These are phyloP conservation scores for Yponomeuta plumbellus DNA, from an alignment of 2,888 invertebrate species.

Conservation along the genomic window DNA sequence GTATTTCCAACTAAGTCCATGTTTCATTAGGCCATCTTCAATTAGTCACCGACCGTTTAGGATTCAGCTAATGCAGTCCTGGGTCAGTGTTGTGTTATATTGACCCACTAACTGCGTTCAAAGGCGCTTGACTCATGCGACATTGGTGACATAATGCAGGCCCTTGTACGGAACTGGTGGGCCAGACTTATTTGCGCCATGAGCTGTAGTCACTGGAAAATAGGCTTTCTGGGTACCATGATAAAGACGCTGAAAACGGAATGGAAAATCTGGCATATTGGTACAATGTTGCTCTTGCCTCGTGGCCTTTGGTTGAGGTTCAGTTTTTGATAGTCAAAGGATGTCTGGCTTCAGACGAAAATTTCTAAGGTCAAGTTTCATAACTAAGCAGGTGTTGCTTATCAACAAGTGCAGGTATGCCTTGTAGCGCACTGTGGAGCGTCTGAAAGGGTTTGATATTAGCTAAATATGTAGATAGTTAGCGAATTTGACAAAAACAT, in stretches of 20 bases:
- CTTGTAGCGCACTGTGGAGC: too few species aligned
- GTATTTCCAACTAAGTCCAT: constrained; percentile 10
- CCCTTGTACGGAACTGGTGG: constrained; percentile 20
- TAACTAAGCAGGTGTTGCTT: not conserved
- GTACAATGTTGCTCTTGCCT: constrained; percentile 25
- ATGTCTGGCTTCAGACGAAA: not conserved
- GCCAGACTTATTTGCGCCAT: not conserved
- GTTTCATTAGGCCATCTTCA: constrained; percentile 6
- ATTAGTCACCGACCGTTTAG: constrained; percentile 16
- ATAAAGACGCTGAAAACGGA: not conserved
- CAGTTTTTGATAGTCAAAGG: not conserved
- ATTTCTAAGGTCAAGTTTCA: not conserved
- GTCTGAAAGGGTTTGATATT: too few species aligned
- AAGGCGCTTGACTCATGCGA: constrained; percentile 19
- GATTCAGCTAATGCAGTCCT: constrained; percentile 14
- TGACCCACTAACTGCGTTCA: constrained; percentile 12
- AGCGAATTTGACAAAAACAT: too few species aligned
- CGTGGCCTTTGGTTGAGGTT: constrained; percentile 28
- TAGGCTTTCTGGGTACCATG: not conserved
- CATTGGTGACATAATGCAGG: constrained; percentile 26
- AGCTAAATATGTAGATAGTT: too few species aligned
- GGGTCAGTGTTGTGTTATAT: constrained; percentile 17
- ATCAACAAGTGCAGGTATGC: not conserved
- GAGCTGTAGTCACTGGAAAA: not conserved
- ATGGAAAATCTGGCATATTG: constrained; percentile 23